Conservation (phyloP, 2,888 invertebrate genomes). For the Ophion slaviceki region DNA sequence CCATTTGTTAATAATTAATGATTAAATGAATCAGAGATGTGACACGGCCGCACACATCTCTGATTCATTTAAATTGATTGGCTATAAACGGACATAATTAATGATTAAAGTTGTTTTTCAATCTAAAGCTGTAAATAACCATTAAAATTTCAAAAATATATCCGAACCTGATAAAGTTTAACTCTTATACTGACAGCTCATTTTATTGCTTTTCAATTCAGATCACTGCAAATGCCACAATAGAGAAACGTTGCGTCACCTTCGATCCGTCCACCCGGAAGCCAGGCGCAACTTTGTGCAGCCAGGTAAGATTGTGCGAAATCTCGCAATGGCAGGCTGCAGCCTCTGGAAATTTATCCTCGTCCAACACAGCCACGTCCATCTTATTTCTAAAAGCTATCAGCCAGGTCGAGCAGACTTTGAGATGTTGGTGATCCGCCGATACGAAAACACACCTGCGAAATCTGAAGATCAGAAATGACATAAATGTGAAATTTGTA, state of each 20-base stretch:
- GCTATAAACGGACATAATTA: no score
- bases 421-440: constrained; percentile 42
- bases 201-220: not conserved
- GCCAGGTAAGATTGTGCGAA: constrained; percentile 77
- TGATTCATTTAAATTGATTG: no score
- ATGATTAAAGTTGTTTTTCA: no score
- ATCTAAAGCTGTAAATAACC: no score
- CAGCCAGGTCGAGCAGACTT: constrained; percentile 38
- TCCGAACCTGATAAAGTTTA: no score
- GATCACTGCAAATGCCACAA: not conserved
- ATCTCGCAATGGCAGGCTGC: constrained; percentile 67
- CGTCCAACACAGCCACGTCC: constrained; percentile 74
- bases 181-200: not conserved
- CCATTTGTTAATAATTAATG: no score
- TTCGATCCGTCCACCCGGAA: constrained; percentile 83
- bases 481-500: no score
- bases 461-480: constrained; percentile 63
- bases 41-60: no score
- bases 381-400: constrained; percentile 68
- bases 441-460: constrained; percentile 54
- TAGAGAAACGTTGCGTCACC: constrained; percentile 70
- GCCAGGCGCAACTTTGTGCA: constrained; percentile 81
- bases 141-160: no score
- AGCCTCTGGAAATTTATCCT: constrained; percentile 72
- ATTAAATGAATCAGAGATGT: no score